Base-by-base conservation (phyloP, 2,888 invertebrate species). In the Yponomeuta malinellus region DNA sequence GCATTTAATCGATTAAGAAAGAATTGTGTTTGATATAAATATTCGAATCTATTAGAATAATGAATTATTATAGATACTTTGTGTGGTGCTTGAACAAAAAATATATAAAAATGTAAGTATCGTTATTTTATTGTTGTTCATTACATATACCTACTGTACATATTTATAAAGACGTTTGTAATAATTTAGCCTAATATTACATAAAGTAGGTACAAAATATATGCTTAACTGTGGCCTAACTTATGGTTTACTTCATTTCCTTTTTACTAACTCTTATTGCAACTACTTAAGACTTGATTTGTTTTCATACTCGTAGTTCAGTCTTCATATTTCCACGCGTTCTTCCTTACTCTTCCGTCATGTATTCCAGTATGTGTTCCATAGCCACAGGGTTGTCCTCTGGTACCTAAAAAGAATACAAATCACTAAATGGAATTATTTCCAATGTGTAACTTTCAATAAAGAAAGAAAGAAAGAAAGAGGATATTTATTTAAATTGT, bases 301-400 rank as follows among this genome's bases (percentile, higher is more conserved):
- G 31, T 3, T 33, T 10, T 29, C 10, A 29, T 31, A 31, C 12
- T 68, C 48, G 15, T 59, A 59, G 15, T 15, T 59, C 52, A 59
- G 52, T 59, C 15, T 15, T 59, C 15, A 15, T 59, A 59, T 59
- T 59, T 52, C 2, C 15, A 59, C 15, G 1, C 52, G 52, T 59
- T 2, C 52, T 59, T 59, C 12, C 3, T 59, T 59, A 59, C 12
- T 59, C 68, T 5, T 76, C 72, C 74, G 82, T 83, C 37, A 89
- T 73, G 63, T 87, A 77, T 68, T 87, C 78, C 71, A 91, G 73
- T 73, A 91, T 88, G 43, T 89, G 84, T 72, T 84, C 81, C 91
- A 91, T 91, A n/a, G 90, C 91, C 68, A 75, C 81, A 59, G 91
- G 90, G 71, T 89, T 90, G 71, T 91, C 91, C 82, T 91, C 89